These are phyloP conservation scores for Elegia similella DNA, from an alignment of 2,888 invertebrate genomes.

Conservation along the genomic window DNA sequence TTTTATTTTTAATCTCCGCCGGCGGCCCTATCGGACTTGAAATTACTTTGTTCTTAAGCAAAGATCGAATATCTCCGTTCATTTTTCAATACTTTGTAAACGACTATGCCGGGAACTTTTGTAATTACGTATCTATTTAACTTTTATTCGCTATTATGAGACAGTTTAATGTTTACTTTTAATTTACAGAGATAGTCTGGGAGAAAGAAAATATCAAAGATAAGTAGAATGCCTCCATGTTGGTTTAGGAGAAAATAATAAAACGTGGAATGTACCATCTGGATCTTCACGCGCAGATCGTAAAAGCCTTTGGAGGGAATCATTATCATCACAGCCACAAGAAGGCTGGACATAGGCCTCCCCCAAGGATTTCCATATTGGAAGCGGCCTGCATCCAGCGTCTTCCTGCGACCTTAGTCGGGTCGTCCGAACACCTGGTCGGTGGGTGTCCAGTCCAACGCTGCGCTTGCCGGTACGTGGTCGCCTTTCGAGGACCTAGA, in stretches of 20 bases:
- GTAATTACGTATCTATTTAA: slow-evolving; percentile 55
- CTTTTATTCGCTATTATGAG: slow-evolving; percentile 16
- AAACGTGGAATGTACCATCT: not conserved
- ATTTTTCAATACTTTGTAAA: slow-evolving; percentile 74
- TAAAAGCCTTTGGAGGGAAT: not conserved
- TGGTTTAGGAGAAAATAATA: not conserved
- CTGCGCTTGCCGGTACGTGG: no score
- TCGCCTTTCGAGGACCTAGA: no score
- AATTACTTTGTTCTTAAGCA: slow-evolving; percentile 72
- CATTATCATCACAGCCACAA: no score
- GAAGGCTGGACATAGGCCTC: no score
- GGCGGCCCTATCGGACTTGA: slow-evolving; percentile 64
- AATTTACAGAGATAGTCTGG: no score
- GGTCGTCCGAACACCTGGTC: no score
- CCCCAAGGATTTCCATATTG: no score
- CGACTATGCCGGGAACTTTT: slow-evolving; percentile 54
- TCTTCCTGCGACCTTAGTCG: no score
- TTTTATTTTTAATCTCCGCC: slow-evolving; percentile 72
- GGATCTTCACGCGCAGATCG: not conserved
- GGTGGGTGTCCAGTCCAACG: no score
- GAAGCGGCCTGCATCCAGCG: no score
- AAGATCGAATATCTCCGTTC: slow-evolving; percentile 71
- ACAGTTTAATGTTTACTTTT: no score
- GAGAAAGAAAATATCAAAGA: not conserved
- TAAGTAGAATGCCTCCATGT: not conserved